Conservation (phyloP, 2,888 invertebrate species). For the Galerucella calmariensis region DNA sequence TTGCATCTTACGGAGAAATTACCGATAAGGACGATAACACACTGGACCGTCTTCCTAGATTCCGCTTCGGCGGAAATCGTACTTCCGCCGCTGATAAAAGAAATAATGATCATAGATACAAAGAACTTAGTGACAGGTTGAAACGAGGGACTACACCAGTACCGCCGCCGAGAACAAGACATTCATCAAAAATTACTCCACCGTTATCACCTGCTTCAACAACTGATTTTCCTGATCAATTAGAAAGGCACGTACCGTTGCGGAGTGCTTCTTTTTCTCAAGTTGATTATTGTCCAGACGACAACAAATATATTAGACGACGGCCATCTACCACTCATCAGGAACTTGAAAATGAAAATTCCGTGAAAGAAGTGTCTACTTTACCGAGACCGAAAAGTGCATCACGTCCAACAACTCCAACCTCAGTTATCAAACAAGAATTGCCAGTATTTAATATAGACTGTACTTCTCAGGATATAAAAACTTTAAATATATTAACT, state of each 20-base stretch:
- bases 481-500: slow-evolving; percentile 26
- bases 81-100: slow-evolving; percentile 57
- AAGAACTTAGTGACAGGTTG: slow-evolving; percentile 82
- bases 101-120: slow-evolving; percentile 78
- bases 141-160: slow-evolving; percentile 67
- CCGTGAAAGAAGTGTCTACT: slow-evolving; percentile 59
- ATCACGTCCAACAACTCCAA: slow-evolving; percentile 40
- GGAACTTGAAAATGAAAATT: slow-evolving; percentile 37
- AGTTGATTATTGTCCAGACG: slow-evolving; percentile 78
- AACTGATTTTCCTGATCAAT: slow-evolving; percentile 41
- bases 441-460: slow-evolving; percentile 31
- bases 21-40: slow-evolving; percentile 67
- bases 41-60: slow-evolving; percentile 85
- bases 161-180: slow-evolving; percentile 60
- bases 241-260: slow-evolving; percentile 69
- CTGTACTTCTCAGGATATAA: slow-evolving; percentile 22
- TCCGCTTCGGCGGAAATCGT: slow-evolving; percentile 75
- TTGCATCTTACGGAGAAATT: slow-evolving; percentile 59
- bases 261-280: slow-evolving; percentile 90
- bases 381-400: slow-evolving; percentile 61
- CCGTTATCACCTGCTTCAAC: slow-evolving; percentile 53
- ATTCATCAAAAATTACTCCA: slow-evolving; percentile 50
- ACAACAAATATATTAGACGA: slow-evolving; percentile 70
- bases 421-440: slow-evolving; percentile 28
- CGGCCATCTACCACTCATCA: slow-evolving; percentile 54